phyloP scores from a whole-genome alignment of 2,888 invertebrate genomes.

The Heliconius ethilla region DNA sequence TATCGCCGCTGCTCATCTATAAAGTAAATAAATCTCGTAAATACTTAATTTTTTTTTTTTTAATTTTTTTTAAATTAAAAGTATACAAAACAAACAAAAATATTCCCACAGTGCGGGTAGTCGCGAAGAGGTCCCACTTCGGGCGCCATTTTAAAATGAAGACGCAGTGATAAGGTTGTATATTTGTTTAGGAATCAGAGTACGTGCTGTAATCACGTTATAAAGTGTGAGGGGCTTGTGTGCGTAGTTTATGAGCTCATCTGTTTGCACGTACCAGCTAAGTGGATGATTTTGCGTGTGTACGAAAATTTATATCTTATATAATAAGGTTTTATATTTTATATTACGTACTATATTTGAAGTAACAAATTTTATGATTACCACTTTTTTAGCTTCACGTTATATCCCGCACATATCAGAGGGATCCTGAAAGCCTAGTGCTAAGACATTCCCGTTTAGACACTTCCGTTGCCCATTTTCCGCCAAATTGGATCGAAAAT shows the following conservation, averaged over 20 bases:
- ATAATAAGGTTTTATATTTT: slow-evolving; percentile 23
- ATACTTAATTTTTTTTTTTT: neutral
- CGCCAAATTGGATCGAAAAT: too few relatives aligned
- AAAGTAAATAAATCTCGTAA: neutral
- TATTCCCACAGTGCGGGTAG: slow-evolving; percentile 34
- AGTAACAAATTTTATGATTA: neutral
- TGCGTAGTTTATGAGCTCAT: slow-evolving; percentile 44
- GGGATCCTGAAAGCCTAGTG: too few relatives aligned
- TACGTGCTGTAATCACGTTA: slow-evolving; percentile 48
- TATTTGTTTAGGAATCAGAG: slow-evolving; percentile 60
- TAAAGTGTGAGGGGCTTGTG: slow-evolving; percentile 41
- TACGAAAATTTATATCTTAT: slow-evolving; percentile 32
- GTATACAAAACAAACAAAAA: slow-evolving; percentile 1
- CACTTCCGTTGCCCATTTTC: too few relatives aligned
- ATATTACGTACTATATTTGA: slow-evolving; percentile 27
- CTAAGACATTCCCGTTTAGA: too few relatives aligned
- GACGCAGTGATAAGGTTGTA: slow-evolving; percentile 55
- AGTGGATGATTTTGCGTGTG: slow-evolving; percentile 41
- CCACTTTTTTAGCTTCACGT: too few relatives aligned
- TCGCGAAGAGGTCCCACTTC: slow-evolving; percentile 29
- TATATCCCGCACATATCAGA: too few relatives aligned
- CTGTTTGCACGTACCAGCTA: slow-evolving; percentile 40
- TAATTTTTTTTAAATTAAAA: neutral
- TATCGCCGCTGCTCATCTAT: slow-evolving; percentile 13
- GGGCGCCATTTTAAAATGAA: slow-evolving; percentile 68